Percentiles rank a stretch among this genome's conserved stretches.
phyloP scores from a whole-genome alignment of 2,888 invertebrate genomes.

The Mongoloraphidia duomilia region DNA sequence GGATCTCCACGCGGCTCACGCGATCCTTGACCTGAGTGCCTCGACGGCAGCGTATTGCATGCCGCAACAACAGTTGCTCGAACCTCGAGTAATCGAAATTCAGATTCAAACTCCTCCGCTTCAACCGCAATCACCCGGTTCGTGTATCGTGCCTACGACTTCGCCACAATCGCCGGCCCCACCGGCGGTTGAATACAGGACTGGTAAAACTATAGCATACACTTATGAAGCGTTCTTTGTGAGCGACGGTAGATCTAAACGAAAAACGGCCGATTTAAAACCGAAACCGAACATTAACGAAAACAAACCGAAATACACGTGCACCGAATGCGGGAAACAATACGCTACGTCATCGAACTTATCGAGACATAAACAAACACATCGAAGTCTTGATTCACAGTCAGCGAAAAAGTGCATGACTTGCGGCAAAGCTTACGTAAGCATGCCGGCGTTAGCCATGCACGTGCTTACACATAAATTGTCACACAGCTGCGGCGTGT shows the following conservation, averaged over 20 bases:
- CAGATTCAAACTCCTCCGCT: constrained; percentile 22
- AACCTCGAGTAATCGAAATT: constrained; percentile 3
- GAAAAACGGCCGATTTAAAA: constrained; percentile 33
- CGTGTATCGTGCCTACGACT: constrained; percentile 18
- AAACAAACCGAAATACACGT: constrained; percentile 46
- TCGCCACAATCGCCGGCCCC: constrained; percentile 6
- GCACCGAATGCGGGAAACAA: constrained; percentile 80
- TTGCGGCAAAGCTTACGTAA: constrained; percentile 91
- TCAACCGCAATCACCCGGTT: constrained; percentile 22
- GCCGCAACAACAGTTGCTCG: constrained; percentile 16
- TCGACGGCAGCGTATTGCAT: constrained; percentile 51
- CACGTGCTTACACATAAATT: constrained; percentile 85
- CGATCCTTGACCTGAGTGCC: constrained; percentile 77
- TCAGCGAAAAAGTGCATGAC: constrained; percentile 88
- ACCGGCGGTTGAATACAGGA: constrained; percentile 19
- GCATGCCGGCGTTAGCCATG: constrained; percentile 94
- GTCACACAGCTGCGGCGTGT: constrained; percentile 80
- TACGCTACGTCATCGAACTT: constrained; percentile 84
- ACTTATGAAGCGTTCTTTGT: constrained; percentile 88
- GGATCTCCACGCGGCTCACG: constrained; percentile 76
- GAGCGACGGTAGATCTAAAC: constrained; percentile 75
- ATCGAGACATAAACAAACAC: constrained; percentile 82
- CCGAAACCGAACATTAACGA: constrained; percentile 6
- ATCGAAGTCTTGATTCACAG: constrained; percentile 81
- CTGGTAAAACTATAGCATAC: constrained; percentile 67